These are phyloP conservation scores for Pandemis cinnamomeana DNA, from an alignment of 2,888 invertebrate species.

Conservation along the genomic window DNA sequence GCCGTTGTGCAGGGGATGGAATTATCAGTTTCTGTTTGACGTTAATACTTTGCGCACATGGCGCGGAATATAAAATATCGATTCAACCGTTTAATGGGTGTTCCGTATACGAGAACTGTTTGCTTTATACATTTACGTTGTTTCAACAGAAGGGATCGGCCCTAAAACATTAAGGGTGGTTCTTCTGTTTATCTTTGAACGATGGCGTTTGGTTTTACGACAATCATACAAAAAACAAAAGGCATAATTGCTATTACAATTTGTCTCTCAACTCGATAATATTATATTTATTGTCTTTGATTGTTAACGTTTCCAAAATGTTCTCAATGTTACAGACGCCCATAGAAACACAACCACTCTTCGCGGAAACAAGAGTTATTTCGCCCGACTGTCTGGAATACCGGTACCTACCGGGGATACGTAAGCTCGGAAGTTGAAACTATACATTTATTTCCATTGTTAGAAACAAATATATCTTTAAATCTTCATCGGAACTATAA, in stretches of 20 bases:
- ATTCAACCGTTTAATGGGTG: conserved; percentile 32
- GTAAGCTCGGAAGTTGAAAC: neutral
- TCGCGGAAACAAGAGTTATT: neutral
- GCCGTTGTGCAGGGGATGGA: conserved; percentile 27
- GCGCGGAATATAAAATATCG: conserved; percentile 36
- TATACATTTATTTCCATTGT: neutral
- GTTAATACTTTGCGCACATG: conserved; percentile 36
- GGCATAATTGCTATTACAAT: neutral
- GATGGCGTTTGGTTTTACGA: conserved; percentile 10
- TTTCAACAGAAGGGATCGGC: conserved; percentile 41
- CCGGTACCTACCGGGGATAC: neutral
- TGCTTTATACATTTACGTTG: conserved; percentile 39
- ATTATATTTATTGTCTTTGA: neutral
- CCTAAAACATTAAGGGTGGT: conserved; percentile 32
- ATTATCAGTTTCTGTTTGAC: conserved; percentile 18
- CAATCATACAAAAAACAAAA: neutral
- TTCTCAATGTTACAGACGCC: neutral
- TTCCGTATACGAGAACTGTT: conserved; percentile 34
- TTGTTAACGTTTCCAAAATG: neutral
- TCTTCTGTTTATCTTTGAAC: conserved; percentile 23
- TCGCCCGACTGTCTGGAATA: neutral
- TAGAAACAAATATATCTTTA: neutral
- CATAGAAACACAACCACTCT: conserved; percentile 3
- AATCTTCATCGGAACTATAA: neutral
- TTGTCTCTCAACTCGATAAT: neutral